Conservation (phyloP, 2,888 invertebrate genomes). For the Agonopterix heracliana region DNA sequence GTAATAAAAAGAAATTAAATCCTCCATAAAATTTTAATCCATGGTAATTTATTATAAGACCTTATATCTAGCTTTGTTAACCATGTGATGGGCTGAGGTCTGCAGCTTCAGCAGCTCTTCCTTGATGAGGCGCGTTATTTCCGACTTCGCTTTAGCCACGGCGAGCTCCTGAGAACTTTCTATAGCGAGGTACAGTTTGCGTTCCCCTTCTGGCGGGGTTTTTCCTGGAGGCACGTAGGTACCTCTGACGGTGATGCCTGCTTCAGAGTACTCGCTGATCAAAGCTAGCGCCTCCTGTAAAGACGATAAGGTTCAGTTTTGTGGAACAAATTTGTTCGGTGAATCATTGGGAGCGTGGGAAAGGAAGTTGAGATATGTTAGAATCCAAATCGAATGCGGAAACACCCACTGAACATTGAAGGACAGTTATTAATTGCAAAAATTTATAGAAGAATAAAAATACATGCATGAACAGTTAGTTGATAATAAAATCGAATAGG, state of each 20-base stretch:
- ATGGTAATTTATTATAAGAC: conserved; percentile 79
- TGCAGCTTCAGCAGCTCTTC: conserved; percentile 96
- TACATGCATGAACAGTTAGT: no score
- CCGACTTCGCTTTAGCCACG: conserved; percentile 96
- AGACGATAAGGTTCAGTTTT: not conserved
- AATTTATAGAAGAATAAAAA: no score
- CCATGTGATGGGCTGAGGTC: conserved; percentile 89
- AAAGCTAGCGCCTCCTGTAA: conserved; percentile 95
- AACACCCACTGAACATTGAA: no score
- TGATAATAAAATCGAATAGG: no score
- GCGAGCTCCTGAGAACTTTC: conserved; percentile 98
- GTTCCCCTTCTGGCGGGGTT: conserved; percentile 92
- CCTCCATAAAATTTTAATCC: no score
- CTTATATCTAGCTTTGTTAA: conserved; percentile 96
- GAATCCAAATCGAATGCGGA: no score
- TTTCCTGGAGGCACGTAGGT: conserved; percentile 95
- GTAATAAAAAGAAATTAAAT: no score
- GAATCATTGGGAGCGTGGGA: no score
- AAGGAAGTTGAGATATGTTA: no score
- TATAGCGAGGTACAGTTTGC: conserved; percentile 98
- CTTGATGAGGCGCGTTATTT: conserved; percentile 97
- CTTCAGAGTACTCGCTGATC: conserved; percentile 99
- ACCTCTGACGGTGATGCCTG: conserved; percentile 98
- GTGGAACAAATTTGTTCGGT: no score
- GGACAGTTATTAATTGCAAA: no score